Conservation (phyloP, 2,888 invertebrate genomes). For the Rhagium mordax region DNA sequence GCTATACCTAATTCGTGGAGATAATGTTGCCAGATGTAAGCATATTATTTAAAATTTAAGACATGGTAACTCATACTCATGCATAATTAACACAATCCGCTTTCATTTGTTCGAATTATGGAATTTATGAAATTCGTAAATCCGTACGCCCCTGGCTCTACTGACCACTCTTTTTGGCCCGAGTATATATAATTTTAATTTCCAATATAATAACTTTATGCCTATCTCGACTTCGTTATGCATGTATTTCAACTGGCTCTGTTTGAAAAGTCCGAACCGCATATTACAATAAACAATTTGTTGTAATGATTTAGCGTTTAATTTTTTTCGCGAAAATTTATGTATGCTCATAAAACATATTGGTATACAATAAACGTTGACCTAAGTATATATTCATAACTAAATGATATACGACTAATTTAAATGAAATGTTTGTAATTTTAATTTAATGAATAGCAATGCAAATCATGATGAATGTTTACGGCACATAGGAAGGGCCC, state of each 20-base stretch:
- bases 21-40: too few species aligned
- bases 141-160: too few species aligned
- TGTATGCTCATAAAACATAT: background rate
- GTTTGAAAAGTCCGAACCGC: background rate
- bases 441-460: constrained; percentile 43
- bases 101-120: too few species aligned
- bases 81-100: too few species aligned
- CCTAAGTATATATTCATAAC: constrained; percentile 37
- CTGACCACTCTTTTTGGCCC: too few species aligned
- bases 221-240: background rate
- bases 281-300: constrained; percentile 1
- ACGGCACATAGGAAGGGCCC: constrained; percentile 8
- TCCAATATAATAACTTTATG: background rate
- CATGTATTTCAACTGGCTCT: background rate
- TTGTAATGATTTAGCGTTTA: background rate
- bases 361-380: constrained; percentile 35
- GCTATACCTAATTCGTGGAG: too few species aligned
- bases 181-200: too few species aligned
- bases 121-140: too few species aligned
- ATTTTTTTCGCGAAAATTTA: background rate
- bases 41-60: too few species aligned
- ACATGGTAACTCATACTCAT: too few species aligned
- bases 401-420: constrained; percentile 45
- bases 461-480: constrained; percentile 34
- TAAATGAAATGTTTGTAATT: constrained; percentile 39